Evolutionary conservation across 2,888 invertebrate genomes (phyloP), one percentile per base, ranked within the genome.

Genomic region (Monopis laevigella): DNA sequence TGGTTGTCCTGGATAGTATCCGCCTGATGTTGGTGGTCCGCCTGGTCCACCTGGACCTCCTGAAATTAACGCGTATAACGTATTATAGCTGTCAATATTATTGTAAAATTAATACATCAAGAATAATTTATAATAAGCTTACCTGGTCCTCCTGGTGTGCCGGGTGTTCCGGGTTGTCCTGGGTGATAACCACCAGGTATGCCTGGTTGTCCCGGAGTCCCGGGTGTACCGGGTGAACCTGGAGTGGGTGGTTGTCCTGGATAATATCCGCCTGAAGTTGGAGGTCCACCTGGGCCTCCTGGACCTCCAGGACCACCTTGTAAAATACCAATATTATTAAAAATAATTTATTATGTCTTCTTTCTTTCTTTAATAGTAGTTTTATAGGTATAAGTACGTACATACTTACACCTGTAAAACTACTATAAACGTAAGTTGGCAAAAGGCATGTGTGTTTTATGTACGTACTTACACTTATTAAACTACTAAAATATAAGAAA

Each of bases 111-210:
- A n/a, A n/a, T n/a, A n/a, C n/a, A n/a, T n/a, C n/a, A n/a, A n/a
- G n/a, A n/a, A n/a, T n/a, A n/a, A 24, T 24, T 24, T 7, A 24
- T 24, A 24, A 24, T 24, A 5, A 24, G 6, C 12, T 35, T 16
- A 35, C 35, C 35, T 44, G 68, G 65, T 26, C 11, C 16, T 11
- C 36, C 36, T 36, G 18, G 19, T 5, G 39, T 52, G 54, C n/a
- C 21, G 42, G 26, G 39, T 51, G 32, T 45, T 3, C 51, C 54
- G 11, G 65, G 47, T 12, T 50, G 45, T 26, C 54, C 57, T 24
- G 71, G 66, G 35, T 45, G 51, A 26, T 70, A 72, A 11, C 55
- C 59, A 13, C 61, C 68, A 16, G 72, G 73, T 28, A 45, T 49
- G 3, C 64, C 67, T 12, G 73, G 75, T 21, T 58, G 41, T 51